These are phyloP conservation scores for Magallana nippona DNA, from an alignment of 2,888 invertebrate genomes.

Conservation along the genomic window DNA sequence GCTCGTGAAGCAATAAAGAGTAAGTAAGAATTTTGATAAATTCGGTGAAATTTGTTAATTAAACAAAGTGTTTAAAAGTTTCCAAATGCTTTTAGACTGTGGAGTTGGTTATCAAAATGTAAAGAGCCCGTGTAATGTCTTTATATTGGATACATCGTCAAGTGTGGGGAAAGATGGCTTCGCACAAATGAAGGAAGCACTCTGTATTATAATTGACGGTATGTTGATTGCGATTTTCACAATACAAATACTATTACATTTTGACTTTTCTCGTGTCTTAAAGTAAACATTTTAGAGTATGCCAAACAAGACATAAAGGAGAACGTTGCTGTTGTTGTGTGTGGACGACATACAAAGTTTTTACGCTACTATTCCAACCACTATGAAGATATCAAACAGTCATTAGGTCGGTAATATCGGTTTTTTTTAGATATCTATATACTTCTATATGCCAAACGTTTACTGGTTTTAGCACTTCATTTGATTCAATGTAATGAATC, in stretches of 20 bases:
- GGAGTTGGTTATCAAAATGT: not conserved
- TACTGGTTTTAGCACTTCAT: too few species aligned
- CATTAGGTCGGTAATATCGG: not conserved
- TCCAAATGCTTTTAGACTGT: not conserved
- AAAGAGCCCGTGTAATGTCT: not conserved
- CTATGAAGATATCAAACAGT: not conserved
- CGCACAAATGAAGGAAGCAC: not conserved
- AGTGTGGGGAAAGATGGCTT: not conserved
- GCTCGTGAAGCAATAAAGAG: too few species aligned
- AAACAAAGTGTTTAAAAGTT: too few species aligned
- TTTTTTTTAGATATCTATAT: too few species aligned
- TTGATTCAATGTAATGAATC: too few species aligned
- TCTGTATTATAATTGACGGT: not conserved
- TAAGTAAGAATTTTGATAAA: too few species aligned
- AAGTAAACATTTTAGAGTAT: not conserved
- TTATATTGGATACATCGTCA: conserved; percentile 6
- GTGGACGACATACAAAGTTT: not conserved
- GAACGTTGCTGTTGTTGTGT: not conserved
- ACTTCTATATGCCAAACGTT: too few species aligned
- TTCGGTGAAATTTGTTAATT: too few species aligned
- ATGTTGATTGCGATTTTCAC: not conserved
- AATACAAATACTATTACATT: too few species aligned
- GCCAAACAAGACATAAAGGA: not conserved
- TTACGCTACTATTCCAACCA: not conserved
- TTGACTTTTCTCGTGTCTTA: too few species aligned